phyloP scores from a whole-genome alignment of 2,888 invertebrate genomes.

The Adineta ricciae region DNA sequence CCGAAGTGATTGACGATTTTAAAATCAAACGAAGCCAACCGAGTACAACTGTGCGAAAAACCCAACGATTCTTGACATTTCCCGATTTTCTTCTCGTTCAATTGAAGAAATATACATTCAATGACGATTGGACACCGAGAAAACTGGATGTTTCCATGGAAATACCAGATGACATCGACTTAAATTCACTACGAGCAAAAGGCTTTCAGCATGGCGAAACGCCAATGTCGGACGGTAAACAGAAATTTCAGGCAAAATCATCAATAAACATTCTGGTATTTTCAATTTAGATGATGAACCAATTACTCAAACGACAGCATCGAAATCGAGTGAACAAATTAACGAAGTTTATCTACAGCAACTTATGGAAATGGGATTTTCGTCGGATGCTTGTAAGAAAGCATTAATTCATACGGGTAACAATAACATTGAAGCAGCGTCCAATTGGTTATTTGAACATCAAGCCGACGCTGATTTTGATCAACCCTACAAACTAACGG shows the following conservation, averaged over 20 bases:
- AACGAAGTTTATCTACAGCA: constrained; percentile 38
- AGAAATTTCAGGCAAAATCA: neutral
- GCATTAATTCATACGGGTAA: constrained; percentile 71
- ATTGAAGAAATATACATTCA: constrained; percentile 81
- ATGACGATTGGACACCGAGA: constrained; percentile 82
- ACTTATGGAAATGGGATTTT: constrained; percentile 74
- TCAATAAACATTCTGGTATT: neutral
- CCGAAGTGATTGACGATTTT: constrained; percentile 28
- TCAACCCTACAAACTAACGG: neutral
- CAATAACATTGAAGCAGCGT: constrained; percentile 78
- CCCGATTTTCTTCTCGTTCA: constrained; percentile 87
- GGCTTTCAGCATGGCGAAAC: constrained; percentile 69
- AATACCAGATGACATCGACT: constrained; percentile 71
- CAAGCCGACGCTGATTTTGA: constrained; percentile 50
- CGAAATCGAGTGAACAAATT: constrained; percentile 36
- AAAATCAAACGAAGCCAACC: neutral
- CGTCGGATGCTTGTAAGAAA: constrained; percentile 72
- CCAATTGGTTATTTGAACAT: constrained; percentile 92
- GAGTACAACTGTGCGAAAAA: neutral
- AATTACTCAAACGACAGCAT: constrained; percentile 14
- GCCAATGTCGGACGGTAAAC: constrained; percentile 61
- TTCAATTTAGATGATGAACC: neutral
- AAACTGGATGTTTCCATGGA: constrained; percentile 70
- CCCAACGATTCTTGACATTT: constrained; percentile 72
- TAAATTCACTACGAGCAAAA: constrained; percentile 63